Base-by-base conservation (phyloP, 2,797 vertebrate genomes). In the Pantherophis alleghaniensis region DNA sequence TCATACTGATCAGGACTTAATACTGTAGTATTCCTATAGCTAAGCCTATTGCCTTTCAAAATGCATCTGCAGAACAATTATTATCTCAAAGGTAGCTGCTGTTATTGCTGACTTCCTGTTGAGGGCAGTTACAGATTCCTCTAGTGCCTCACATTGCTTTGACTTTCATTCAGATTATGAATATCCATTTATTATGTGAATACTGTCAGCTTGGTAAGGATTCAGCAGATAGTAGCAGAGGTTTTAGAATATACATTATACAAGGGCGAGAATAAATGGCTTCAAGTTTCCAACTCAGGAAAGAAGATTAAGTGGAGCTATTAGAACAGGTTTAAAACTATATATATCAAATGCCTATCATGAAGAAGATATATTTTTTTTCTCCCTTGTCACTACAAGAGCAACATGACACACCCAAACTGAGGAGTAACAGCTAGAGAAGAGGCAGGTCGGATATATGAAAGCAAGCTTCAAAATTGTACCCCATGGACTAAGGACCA, bases 171-270 rank as follows among this genome's bases (percentile, higher is more conserved):
- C 79, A 83, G 56, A 91, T 88, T 88, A 51, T 91, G 56, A 91
- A 88, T 88, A 61, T 88, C 86, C 42, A 88, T 91, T 93, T 93
- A 83, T 91, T 91, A 42, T 93, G 55, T 61, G 90, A 91, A 61
- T 79, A 60, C 86, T 91, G 66, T 83, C 66, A 91, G 66, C 86
- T 74, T 92, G 69, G 11, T 90, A 61, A 89, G 69, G 87, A 93
- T 66, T 87, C 91, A 87, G 37, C 79, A 51, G 22, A 93, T 5
- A 83, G 87, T 59, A 89, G 59, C 51, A 86, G 60, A 93, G 87
- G 16, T 42, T 91, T 88, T 53, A 66, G 60, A 93, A 93, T 32
- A 91, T 57, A 61, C 11, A 24, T 88, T 88, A 88, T 55, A 79
- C 18, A 32, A 55, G 42, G 90, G 37, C 42, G 60, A 42, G 60